Base-by-base conservation (phyloP, 2,113 vertebrate genomes). In the Tympanuchus pallidicinctus region DNA sequence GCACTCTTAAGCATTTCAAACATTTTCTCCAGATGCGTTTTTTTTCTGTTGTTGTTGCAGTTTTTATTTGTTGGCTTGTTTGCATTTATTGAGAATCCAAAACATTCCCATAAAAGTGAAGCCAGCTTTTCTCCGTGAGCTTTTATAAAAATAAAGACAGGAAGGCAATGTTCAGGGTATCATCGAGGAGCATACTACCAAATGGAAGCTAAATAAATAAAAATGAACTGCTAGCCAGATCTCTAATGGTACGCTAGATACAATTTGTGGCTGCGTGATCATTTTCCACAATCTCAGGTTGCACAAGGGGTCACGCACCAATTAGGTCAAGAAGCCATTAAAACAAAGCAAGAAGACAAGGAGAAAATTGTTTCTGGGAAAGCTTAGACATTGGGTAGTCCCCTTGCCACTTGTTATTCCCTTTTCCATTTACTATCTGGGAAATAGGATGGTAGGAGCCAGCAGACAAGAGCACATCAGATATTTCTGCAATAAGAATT, bases 171-270 rank as follows among this genome's bases (percentile, higher is more conserved):
- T 28, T 67, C 47, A 82, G 15, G 16, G 10, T 25, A 18, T 63
- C 21, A 36, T 4, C 0, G 2, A 89, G 24, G 56, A 73, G 3
- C 17, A 8, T 40, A 8, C 10, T 65, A 65, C 9, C 1, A 6
- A 7, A 2, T n/a, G 6, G 24, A 73, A 85, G 27, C 4, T 76
- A 57, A 86, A 71, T 36, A 82, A 87, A 60, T 89, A 30, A n/a
- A 48, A 34, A 6, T 19, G 9, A 69, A 69, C 36, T 65, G 6
- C 10, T 57, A 34, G 20, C 61, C n/a, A 45, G 3, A 11, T 73
- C 73, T 79, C 24, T 42, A 61, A 57, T 25, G 15, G 28, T 24
- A 6, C 7, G 8, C 34, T 74, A 30, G 79, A 43, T 13, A 79
- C 59, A 43, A 70, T 12, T 11, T 34, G 42, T 27, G 47, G 32